phyloP scores from a whole-genome alignment of 2,888 invertebrate genomes.

The Parapristionchus giblindavisi region DNA sequence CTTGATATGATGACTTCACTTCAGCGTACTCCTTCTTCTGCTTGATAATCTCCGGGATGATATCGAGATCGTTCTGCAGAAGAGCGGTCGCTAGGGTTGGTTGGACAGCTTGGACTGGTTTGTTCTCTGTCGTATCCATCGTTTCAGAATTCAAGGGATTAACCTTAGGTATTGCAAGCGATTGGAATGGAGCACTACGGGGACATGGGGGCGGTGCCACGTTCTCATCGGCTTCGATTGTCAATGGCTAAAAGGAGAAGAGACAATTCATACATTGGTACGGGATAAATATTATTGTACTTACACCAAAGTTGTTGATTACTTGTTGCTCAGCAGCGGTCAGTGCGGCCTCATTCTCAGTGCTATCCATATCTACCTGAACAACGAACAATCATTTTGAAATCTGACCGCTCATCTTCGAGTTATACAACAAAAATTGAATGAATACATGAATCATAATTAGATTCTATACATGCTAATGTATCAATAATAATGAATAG shows the following conservation, averaged over 20 bases:
- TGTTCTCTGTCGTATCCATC: slow-evolving; percentile 18
- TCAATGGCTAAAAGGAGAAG: slow-evolving; percentile 19
- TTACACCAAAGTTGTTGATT: neutral
- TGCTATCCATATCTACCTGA: slow-evolving; percentile 15
- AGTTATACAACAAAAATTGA: too few species aligned
- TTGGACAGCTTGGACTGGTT: neutral
- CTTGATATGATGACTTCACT: slow-evolving; percentile 22
- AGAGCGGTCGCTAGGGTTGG: neutral
- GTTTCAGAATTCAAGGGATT: too few species aligned
- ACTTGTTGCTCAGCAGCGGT: neutral
- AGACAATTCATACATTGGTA: neutral
- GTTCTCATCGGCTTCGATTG: slow-evolving; percentile 14
- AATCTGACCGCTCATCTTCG: too few species aligned
- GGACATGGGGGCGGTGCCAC: neutral
- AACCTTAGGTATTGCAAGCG: too few species aligned
- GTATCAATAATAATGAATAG: too few species aligned
- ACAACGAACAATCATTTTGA: neutral
- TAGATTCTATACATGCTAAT: too few species aligned
- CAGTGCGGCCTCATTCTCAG: slow-evolving; percentile 7
- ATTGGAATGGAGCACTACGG: too few species aligned
- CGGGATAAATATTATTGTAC: neutral
- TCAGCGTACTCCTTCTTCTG: too few species aligned
- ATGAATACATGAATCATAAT: too few species aligned
- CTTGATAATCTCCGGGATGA: too few species aligned
- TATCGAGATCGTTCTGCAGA: neutral